These are phyloP conservation scores for Tachystola acroxantha DNA, from an alignment of 2,888 invertebrate genomes.

Conservation along the genomic window DNA sequence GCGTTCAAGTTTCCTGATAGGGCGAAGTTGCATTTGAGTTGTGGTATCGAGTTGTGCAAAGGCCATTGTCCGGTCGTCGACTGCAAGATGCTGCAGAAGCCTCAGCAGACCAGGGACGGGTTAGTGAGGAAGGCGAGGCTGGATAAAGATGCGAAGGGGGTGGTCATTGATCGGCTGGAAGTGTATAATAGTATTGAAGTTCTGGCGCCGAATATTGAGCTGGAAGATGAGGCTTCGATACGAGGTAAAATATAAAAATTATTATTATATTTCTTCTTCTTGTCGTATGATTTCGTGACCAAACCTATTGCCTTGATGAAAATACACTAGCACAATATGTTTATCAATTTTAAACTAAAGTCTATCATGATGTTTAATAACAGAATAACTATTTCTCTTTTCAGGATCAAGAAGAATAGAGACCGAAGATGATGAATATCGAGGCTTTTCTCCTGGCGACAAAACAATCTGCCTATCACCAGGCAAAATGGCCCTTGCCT, in stretches of 20 bases:
- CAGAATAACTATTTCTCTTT: conserved; percentile 9
- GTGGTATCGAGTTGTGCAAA: conserved; percentile 86
- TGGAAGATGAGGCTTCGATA: conserved; percentile 79
- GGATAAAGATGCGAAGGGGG: conserved; percentile 74
- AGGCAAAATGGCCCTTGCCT: conserved; percentile 86
- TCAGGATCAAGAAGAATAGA: conserved; percentile 67
- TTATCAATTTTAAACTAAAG: too few species aligned
- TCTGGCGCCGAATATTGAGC: conserved; percentile 86
- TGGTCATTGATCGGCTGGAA: conserved; percentile 82
- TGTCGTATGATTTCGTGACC: too few species aligned
- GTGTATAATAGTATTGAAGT: conserved; percentile 91
- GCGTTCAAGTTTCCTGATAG: conserved; percentile 91
- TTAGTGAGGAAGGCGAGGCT: conserved; percentile 62
- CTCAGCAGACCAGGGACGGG: conserved; percentile 66
- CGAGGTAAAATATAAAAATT: conserved; percentile 61
- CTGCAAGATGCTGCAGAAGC: conserved; percentile 59
- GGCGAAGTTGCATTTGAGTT: conserved; percentile 86
- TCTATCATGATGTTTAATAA: too few species aligned
- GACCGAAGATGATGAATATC: conserved; percentile 57
- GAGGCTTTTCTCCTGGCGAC: conserved; percentile 76
- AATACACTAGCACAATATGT: too few species aligned
- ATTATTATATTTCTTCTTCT: too few species aligned
- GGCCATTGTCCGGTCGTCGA: conserved; percentile 82
- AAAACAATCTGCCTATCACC: conserved; percentile 85
- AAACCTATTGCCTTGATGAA: too few species aligned